Evolutionary conservation across 2,888 invertebrate genomes (phyloP).

Genomic region (Rhynchonema sp.): DNA sequence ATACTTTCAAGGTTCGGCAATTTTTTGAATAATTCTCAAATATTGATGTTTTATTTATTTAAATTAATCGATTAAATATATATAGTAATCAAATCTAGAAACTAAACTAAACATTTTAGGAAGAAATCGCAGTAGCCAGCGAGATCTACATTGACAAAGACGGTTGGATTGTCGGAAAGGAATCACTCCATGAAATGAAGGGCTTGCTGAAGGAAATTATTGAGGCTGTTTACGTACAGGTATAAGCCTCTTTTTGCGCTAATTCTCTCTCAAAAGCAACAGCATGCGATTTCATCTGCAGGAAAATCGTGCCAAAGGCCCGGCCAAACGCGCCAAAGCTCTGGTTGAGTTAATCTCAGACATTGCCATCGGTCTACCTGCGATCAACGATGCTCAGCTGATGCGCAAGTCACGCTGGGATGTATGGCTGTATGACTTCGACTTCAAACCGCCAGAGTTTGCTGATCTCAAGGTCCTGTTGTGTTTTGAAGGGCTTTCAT

Average conservation of each 20-base stretch:
- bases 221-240: neutral
- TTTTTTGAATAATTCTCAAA: no score
- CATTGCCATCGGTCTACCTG: neutral
- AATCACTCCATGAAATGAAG: neutral
- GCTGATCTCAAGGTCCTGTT: no score
- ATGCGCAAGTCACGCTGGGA: neutral
- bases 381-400: neutral
- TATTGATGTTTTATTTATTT: no score
- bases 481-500: no score
- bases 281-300: neutral
- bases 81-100: neutral
- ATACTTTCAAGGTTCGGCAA: no score
- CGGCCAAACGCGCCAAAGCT: neutral
- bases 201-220: neutral
- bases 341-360: neutral
- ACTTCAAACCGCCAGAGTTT: neutral
- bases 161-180: neutral
- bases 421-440: neutral
- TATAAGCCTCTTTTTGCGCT: no score
- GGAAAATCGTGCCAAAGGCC: neutral
- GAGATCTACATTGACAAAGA: neutral
- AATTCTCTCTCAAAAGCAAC: neutral
- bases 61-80: no score
- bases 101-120: neutral
- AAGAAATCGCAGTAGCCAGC: neutral